These are phyloP conservation scores for Prunella strophiata DNA, from an alignment of 2,797 vertebrate genomes.

Conservation along the genomic window DNA sequence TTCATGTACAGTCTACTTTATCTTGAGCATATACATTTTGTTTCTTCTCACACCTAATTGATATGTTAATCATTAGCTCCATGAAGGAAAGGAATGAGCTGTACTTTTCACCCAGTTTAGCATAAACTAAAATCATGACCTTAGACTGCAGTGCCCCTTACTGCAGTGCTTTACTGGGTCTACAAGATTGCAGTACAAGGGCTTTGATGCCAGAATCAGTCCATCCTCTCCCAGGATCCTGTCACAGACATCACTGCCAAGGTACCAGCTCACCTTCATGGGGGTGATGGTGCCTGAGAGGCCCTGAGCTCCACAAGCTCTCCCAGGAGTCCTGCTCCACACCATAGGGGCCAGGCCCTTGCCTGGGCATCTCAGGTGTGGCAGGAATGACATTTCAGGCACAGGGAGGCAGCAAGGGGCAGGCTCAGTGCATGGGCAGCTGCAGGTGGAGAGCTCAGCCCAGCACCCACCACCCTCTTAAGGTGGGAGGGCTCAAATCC, in stretches of 20 bases:
- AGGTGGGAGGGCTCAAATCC: not conserved
- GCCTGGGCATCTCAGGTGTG: not conserved
- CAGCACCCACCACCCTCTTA: not conserved
- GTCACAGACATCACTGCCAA: not conserved
- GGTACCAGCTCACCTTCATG: accelerated
- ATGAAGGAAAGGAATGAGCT: not conserved
- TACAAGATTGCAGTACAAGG: not conserved
- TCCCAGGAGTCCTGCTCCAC: not conserved
- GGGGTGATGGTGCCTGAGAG: accelerated
- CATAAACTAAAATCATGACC: not conserved
- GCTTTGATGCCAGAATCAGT: not conserved
- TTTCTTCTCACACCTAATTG: constrained; percentile 57
- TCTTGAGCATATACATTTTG: constrained; percentile 70
- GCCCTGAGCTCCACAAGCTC: not conserved
- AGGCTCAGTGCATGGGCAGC: not conserved
- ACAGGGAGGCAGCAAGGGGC: not conserved
- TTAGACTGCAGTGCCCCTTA: not conserved
- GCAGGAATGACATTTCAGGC: not conserved
- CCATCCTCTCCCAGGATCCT: not conserved
- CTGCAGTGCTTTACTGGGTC: not conserved
- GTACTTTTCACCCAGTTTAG: not conserved
- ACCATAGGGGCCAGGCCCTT: not conserved
- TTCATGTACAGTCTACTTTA: constrained; percentile 57
- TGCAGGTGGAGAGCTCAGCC: not conserved
- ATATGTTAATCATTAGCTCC: constrained; percentile 73